Conservation (phyloP, 2,797 vertebrate genomes). For the Typhlichthys eigenmanni region DNA sequence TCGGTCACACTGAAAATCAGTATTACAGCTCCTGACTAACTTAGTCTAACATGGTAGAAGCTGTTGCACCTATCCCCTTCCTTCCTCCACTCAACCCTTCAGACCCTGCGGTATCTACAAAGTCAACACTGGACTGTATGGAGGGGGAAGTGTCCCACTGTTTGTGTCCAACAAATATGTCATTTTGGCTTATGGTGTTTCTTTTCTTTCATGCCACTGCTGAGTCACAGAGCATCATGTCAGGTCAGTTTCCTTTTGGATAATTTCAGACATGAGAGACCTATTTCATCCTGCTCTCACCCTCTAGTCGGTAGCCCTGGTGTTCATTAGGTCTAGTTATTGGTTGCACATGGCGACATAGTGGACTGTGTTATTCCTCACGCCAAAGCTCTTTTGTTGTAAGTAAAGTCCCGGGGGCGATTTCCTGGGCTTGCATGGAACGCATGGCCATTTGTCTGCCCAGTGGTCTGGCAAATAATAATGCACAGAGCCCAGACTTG, state of each 20-base stretch:
- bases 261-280: constrained; percentile 75
- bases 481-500: constrained; percentile 57
- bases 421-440: constrained; percentile 78
- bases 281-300: constrained; percentile 43
- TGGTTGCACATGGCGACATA: constrained; percentile 81
- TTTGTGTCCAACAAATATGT: constrained; percentile 66
- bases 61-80: constrained; percentile 71
- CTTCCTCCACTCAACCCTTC: constrained; percentile 73
- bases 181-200: constrained; percentile 73
- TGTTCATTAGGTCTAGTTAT: constrained; percentile 82
- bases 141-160: constrained; percentile 73
- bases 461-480: constrained; percentile 68
- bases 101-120: constrained; percentile 74
- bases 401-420: constrained; percentile 70
- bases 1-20: constrained; percentile 72
- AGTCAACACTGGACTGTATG: constrained; percentile 70
- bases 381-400: constrained; percentile 77
- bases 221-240: constrained; percentile 67
- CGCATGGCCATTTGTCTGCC: constrained; percentile 78
- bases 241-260: constrained; percentile 67
- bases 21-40: constrained; percentile 70
- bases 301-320: constrained; percentile 61
- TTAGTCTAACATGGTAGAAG: constrained; percentile 65
- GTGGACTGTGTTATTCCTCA: constrained; percentile 73
- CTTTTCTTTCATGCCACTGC: constrained; percentile 66